Evolutionary conservation across 2,797 vertebrate genomes (phyloP).

Genomic region (Bufotes viridis): DNA sequence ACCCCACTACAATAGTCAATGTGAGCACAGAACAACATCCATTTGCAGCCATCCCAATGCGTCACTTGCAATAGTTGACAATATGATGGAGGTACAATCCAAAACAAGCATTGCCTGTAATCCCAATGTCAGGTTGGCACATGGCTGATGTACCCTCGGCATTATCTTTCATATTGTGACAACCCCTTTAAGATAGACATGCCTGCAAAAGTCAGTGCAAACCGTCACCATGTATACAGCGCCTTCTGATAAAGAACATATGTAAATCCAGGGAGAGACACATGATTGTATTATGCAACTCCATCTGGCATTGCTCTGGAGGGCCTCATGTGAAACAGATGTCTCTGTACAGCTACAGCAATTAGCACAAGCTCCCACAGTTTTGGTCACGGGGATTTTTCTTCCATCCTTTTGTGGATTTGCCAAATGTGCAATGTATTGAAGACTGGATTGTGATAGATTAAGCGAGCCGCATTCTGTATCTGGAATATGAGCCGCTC

Average conservation of each 20-base stretch:
- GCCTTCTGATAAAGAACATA: not conserved
- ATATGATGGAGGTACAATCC: not conserved
- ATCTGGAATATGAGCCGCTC: not conserved
- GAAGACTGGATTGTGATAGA: slow-evolving; percentile 17
- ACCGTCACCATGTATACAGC: not conserved
- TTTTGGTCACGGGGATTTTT: slow-evolving; percentile 20
- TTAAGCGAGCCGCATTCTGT: not conserved
- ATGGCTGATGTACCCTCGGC: not conserved
- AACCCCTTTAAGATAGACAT: not conserved
- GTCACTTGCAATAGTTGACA: too few species aligned
- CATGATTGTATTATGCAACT: slow-evolving; percentile 34
- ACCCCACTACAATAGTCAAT: not conserved
- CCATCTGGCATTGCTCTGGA: slow-evolving; percentile 14
- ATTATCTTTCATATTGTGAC: not conserved
- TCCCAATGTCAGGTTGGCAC: not conserved
- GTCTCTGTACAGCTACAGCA: slow-evolving; percentile 10
- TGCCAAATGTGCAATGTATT: slow-evolving; percentile 37
- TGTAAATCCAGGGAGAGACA: not conserved
- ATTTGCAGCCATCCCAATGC: not conserved
- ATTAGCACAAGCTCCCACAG: slow-evolving; percentile 31
- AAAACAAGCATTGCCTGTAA: not conserved
- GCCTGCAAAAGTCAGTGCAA: not conserved
- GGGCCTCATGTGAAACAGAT: slow-evolving; percentile 39
- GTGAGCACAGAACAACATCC: too few species aligned
- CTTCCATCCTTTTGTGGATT: slow-evolving; percentile 18